These are phyloP conservation scores for Notospermus geniculatus DNA, from an alignment of 1,140 invertebrate species.

Conservation along the genomic window DNA sequence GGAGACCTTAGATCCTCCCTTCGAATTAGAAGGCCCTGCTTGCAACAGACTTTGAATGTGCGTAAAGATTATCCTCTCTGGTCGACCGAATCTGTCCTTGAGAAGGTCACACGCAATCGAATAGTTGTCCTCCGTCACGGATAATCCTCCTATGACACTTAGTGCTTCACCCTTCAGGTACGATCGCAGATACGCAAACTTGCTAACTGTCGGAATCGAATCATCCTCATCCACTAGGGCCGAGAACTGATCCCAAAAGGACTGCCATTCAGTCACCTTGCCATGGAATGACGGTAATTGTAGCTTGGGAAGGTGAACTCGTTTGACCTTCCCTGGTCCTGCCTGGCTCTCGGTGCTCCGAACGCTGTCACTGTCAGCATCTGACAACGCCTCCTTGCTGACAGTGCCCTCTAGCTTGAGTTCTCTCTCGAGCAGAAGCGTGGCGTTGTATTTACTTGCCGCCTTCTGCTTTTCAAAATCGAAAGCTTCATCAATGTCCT, in stretches of 20 bases:
- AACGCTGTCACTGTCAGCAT: too few relatives aligned
- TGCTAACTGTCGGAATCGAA: neutral
- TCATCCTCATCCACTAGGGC: neutral
- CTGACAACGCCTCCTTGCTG: too few relatives aligned
- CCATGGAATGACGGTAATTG: neutral
- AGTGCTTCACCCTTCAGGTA: neutral
- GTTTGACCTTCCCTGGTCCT: too few relatives aligned
- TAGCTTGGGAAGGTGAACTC: too few relatives aligned
- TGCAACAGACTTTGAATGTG: neutral
- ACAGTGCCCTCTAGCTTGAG: too few relatives aligned
- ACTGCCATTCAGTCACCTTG: neutral
- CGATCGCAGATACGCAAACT: slow-evolving; percentile 1
- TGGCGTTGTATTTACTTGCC: too few relatives aligned
- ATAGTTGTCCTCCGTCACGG: neutral
- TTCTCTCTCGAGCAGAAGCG: too few relatives aligned
- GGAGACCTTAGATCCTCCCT: too few relatives aligned
- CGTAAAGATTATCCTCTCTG: neutral
- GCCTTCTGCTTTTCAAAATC: too few relatives aligned
- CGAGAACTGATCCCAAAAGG: slow-evolving; percentile 1
- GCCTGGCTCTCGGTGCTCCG: too few relatives aligned
- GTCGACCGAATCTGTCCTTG: neutral
- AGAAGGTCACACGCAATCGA: neutral
- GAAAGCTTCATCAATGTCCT: too few relatives aligned
- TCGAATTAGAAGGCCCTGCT: too few relatives aligned
- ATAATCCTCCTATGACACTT: neutral